These are phyloP conservation scores for Heliconius congener DNA, from an alignment of 1,140 invertebrate species.

Conservation along the genomic window DNA sequence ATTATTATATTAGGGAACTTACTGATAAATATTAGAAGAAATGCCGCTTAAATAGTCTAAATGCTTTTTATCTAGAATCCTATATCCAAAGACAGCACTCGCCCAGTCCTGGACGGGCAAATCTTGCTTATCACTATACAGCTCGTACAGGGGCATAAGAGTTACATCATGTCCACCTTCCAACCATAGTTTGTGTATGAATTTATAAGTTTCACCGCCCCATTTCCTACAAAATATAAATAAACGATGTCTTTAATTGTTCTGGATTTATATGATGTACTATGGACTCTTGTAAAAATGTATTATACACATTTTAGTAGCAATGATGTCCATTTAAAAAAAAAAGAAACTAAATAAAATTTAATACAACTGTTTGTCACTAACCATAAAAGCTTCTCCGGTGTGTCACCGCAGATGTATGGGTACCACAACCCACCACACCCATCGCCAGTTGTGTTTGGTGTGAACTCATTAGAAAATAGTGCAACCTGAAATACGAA, in stretches of 20 bases:
- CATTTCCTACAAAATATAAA: constrained; percentile 80
- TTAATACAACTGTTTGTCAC: constrained; percentile 33
- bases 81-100: constrained; percentile 82
- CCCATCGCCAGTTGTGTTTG: constrained; percentile 89
- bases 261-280: no score
- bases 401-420: constrained; percentile 84
- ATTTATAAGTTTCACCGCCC: constrained; percentile 83
- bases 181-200: constrained; percentile 84
- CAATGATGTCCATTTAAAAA: neutral
- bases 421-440: constrained; percentile 89
- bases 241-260: neutral
- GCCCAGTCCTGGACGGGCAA: constrained; percentile 78
- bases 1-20: constrained; percentile 43
- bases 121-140: constrained; percentile 74
- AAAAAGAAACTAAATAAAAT: neutral
- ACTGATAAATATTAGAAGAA: constrained; percentile 80
- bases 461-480: constrained; percentile 85
- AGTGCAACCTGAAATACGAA: constrained; percentile 82
- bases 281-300: no score
- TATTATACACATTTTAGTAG: neutral
- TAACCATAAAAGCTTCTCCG: constrained; percentile 82
- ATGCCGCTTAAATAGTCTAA: constrained; percentile 78
- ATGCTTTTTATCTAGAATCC: constrained; percentile 71
- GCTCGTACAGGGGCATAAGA: constrained; percentile 82
- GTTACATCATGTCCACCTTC: constrained; percentile 82